Evolutionary conservation across 2,797 vertebrate species (phyloP).

Genomic region (Catharus ustulatus): DNA sequence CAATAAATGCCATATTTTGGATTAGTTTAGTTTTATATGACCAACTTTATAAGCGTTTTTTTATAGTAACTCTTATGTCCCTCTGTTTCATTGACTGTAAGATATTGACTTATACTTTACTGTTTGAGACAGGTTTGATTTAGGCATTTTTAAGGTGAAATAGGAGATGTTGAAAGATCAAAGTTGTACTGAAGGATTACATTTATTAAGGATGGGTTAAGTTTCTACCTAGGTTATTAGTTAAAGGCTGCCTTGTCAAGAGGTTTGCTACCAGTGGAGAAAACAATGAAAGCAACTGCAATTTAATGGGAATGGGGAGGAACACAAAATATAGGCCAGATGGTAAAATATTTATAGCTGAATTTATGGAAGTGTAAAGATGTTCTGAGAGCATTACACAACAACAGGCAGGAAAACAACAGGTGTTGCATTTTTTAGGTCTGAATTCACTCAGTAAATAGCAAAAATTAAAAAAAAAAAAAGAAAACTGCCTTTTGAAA

Average conservation of each 20-base stretch:
- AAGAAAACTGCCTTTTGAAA: neutral
- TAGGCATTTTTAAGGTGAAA: neutral
- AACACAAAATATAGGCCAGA: constrained; percentile 9
- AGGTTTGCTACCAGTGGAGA: neutral
- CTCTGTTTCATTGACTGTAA: neutral
- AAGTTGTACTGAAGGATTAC: neutral
- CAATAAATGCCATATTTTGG: neutral
- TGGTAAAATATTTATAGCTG: constrained; percentile 12
- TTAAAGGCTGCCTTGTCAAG: neutral
- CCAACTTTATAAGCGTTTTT: neutral
- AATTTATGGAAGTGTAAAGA: constrained; percentile 6
- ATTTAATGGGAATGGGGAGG: neutral
- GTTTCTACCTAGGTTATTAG: neutral
- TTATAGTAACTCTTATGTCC: neutral
- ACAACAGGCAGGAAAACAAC: constrained; percentile 7
- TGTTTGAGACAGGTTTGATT: neutral
- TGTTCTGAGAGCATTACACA: neutral
- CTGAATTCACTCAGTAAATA: neutral
- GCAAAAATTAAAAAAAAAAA: neutral
- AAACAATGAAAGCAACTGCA: neutral
- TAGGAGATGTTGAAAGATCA: neutral
- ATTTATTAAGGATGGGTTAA: neutral
- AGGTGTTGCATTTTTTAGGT: constrained; percentile 1
- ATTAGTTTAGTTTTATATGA: neutral
- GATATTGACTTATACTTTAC: neutral